Evolutionary conservation across 2,113 vertebrate genomes (phyloP).

Genomic region (Stigmatopora argus): DNA sequence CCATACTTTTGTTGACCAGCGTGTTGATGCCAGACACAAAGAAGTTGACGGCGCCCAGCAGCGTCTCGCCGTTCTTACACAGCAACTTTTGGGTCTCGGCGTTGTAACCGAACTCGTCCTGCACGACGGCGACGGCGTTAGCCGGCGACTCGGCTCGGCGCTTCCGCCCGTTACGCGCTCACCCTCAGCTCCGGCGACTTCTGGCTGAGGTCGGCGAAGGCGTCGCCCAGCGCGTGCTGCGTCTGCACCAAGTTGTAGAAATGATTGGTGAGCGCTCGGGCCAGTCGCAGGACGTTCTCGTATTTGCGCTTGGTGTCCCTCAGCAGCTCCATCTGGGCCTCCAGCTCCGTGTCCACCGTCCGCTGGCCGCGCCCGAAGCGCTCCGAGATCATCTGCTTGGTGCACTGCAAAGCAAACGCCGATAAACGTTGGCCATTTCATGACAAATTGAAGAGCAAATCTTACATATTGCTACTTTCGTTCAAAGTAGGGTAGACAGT

Average conservation of each 20-base stretch:
- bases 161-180: background rate
- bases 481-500: background rate
- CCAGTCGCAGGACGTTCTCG: constrained; percentile 83
- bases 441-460: too few relatives aligned
- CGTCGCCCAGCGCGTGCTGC: constrained; percentile 89
- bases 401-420: constrained; percentile 72
- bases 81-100: constrained; percentile 94
- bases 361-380: constrained; percentile 90
- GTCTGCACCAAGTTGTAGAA: constrained; percentile 98
- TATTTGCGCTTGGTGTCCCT: constrained; percentile 95
- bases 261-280: constrained; percentile 84
- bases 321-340: constrained; percentile 91
- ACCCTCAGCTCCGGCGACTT: constrained; percentile 96
- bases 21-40: constrained; percentile 98
- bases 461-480: background rate
- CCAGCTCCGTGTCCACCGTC: constrained; percentile 92
- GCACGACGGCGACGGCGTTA: background rate
- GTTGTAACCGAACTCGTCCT: constrained; percentile 98
- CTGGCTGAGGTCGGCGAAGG: constrained; percentile 96
- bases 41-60: constrained; percentile 93
- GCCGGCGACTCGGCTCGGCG: too few relatives aligned
- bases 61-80: constrained; percentile 93
- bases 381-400: constrained; percentile 91
- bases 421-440: too few relatives aligned
- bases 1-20: constrained; percentile 95